Percentiles rank a stretch among this genome's conserved stretches.
Conservation (phyloP, 2,888 invertebrate species). For the Tachina lurida region DNA sequence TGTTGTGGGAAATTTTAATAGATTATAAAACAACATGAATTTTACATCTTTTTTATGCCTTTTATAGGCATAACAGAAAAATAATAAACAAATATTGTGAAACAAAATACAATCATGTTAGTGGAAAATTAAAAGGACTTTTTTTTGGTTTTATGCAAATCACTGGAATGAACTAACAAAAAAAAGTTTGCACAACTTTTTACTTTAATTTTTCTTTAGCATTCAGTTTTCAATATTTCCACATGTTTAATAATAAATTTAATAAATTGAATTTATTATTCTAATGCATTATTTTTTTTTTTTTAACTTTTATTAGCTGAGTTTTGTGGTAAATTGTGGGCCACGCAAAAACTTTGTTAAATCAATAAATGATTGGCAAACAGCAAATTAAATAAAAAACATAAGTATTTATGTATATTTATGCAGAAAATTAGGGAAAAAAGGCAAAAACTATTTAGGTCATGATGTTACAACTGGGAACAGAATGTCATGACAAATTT, state of each 20-base stretch:
- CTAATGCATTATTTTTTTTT: slow-evolving; percentile 57
- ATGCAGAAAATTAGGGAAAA: not conserved
- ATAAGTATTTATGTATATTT: slow-evolving; percentile 23
- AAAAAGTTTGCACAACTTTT: slow-evolving; percentile 43
- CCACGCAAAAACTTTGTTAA: slow-evolving; percentile 79
- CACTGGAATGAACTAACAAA: slow-evolving; percentile 49
- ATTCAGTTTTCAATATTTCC: slow-evolving; percentile 44
- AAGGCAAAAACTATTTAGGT: slow-evolving; percentile 77
- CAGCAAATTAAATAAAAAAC: slow-evolving; percentile 36
- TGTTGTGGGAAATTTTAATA: too few relatives aligned
- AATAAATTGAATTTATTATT: slow-evolving; percentile 53
- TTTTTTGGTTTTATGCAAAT: slow-evolving; percentile 1
- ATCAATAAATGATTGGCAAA: slow-evolving; percentile 82
- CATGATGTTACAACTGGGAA: slow-evolving; percentile 81
- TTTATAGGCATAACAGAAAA: too few relatives aligned
- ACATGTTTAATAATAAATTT: slow-evolving; percentile 46
- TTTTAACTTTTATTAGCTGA: slow-evolving; percentile 49
- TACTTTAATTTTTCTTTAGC: slow-evolving; percentile 51
- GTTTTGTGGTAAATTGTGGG: slow-evolving; percentile 68
- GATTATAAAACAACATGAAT: too few relatives aligned
- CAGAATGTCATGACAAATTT: slow-evolving; percentile 79
- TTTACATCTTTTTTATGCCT: too few relatives aligned
- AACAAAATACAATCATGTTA: not conserved
- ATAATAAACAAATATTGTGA: too few relatives aligned
- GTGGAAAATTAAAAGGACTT: not conserved